Evolutionary conservation across 2,888 invertebrate species (phyloP).

Genomic region (Andrena hattorfiana): DNA sequence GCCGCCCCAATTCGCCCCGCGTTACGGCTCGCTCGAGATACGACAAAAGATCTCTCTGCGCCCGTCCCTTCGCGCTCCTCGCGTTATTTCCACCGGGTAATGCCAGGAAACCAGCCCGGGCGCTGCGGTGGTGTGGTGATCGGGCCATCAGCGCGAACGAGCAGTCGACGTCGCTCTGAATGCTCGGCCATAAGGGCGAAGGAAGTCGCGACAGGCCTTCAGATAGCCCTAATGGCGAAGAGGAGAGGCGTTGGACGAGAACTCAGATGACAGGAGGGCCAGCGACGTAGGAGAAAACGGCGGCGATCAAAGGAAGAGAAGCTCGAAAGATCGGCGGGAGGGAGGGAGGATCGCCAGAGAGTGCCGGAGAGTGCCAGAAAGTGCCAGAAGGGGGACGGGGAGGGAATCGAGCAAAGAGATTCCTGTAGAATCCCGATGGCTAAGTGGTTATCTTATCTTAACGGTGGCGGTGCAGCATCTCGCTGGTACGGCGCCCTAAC

Average conservation of each 20-base stretch:
- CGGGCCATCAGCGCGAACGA: conserved; percentile 58
- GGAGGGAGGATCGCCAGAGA: conserved; percentile 32
- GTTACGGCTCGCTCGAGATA: background rate
- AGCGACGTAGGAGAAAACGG: conserved; percentile 20
- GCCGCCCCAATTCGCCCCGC: background rate
- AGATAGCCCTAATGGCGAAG: conserved; percentile 68
- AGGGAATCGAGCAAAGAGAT: conserved; percentile 46
- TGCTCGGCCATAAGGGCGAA: conserved; percentile 50
- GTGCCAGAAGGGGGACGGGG: background rate
- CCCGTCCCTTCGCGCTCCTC: background rate
- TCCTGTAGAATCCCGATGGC: conserved; percentile 79
- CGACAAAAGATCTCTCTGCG: conserved; percentile 36
- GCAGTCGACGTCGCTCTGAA: conserved; percentile 54
- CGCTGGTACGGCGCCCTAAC: conserved; percentile 74
- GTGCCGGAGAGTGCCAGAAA: conserved; percentile 30
- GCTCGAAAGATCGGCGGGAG: background rate
- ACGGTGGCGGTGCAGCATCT: conserved; percentile 78
- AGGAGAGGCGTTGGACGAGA: conserved; percentile 44
- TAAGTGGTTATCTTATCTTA: conserved; percentile 84
- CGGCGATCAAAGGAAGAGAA: no score
- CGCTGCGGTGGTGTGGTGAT: conserved; percentile 20
- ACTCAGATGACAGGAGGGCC: conserved; percentile 46
- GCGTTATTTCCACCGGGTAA: conserved; percentile 27
- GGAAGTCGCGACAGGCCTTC: conserved; percentile 61
- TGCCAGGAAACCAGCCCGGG: conserved; percentile 7